Base-by-base conservation (phyloP, 2,888 invertebrate species). In the Euplexia lucipara region DNA sequence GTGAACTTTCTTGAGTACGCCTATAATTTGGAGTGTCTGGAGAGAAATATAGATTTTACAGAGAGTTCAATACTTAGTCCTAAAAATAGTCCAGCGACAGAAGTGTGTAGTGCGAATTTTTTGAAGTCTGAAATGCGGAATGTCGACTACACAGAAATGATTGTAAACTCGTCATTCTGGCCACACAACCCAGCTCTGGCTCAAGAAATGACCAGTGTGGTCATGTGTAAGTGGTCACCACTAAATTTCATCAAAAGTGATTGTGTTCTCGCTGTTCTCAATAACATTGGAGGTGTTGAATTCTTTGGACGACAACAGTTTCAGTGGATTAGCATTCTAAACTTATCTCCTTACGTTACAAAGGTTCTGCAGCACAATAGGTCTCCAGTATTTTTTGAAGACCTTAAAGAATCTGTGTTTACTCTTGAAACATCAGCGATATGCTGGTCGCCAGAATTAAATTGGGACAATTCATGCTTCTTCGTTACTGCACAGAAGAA, bases 401-500 rank as follows among this genome's bases (percentile, higher is more conserved):
- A 86, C n/a, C 60, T 92, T 1, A 91, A 86, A 73, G 75, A 87
- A n/a, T 70, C 79, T 8, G 89, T 86, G 0, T 84, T 89, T 56
- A 75, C 67, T 5, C 65, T 93, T 10, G 87, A 86, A 69, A 87
- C 92, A 2, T 82, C 84, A 14, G 84, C 92, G 0, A 77, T 93
- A 2, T 91, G 92, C 67, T 95, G 94, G 94, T 82, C 88, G 0
- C 82, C 88, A 1, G 53, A 69, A 16, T 56, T 85, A 35, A 84
- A 87, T 66, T 10, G 48, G 0, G 82, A 91, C 59, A 78, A 78
- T 7, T 83, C 88, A 3, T 91, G 90, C 66, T 90, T 85, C 56
- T 90, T 95, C 60, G 87, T 90, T 0, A 92, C 94, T 0, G 89
- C 90, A 37, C 95, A 95, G 69, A 94, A 88, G 75, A 90, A 89